A percentile compares a stretch with the other conserved stretches of the same genome.
These are phyloP conservation scores for Accipiter cooperii DNA, from an alignment of 2,113 vertebrate genomes.

Conservation along the genomic window DNA sequence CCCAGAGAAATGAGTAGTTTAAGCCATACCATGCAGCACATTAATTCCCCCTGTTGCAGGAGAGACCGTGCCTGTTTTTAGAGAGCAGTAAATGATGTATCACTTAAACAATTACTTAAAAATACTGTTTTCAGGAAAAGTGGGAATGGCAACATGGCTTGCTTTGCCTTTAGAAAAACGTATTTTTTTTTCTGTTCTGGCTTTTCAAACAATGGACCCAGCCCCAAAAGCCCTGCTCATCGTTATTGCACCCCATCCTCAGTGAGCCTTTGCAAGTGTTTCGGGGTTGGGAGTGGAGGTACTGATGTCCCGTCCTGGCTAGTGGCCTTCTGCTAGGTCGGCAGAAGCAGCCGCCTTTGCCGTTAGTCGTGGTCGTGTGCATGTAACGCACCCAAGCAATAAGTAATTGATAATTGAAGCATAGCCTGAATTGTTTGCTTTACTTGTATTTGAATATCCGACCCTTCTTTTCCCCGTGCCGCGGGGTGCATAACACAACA, in stretches of 20 bases:
- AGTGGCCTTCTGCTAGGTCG: conserved; percentile 20
- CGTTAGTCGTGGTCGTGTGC: conserved; percentile 32
- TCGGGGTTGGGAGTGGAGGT: neutral
- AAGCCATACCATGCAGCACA: neutral
- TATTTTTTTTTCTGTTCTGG: neutral
- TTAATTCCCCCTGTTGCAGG: neutral
- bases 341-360: conserved; percentile 57
- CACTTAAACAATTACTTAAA: neutral
- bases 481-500: neutral
- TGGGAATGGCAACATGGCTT: neutral
- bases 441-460: conserved; percentile 5
- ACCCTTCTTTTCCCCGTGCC: conserved; percentile 4
- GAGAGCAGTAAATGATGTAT: conserved; percentile 36
- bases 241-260: conserved; percentile 49
- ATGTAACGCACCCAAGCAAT: conserved; percentile 25
- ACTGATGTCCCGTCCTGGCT: conserved; percentile 14
- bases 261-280: conserved; percentile 18
- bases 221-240: neutral
- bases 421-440: conserved; percentile 39
- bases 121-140: conserved; percentile 52
- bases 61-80: neutral
- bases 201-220: conserved; percentile 3
- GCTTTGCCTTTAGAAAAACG: neutral
- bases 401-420: neutral
- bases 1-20: neutral